Conservation (phyloP, 2,888 invertebrate species). For the Hyposoter dolosus region DNA sequence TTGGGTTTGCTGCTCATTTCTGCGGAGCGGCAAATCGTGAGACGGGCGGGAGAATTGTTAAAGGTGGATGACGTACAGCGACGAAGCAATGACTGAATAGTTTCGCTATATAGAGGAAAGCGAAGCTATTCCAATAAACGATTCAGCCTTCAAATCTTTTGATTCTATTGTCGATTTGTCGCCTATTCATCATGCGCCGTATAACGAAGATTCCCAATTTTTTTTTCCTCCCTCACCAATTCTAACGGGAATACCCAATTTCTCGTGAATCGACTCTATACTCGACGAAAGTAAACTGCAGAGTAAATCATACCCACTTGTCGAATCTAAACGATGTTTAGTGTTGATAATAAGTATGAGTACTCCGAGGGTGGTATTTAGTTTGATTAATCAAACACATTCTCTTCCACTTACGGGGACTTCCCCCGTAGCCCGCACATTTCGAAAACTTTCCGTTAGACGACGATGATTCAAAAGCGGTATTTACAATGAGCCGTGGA, state of each 20-base stretch:
- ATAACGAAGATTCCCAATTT: not conserved
- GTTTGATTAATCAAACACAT: constrained; percentile 9
- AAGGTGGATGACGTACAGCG: constrained; percentile 3
- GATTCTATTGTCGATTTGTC: constrained; percentile 5
- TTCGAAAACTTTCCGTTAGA: not conserved
- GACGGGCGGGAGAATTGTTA: constrained; percentile 42
- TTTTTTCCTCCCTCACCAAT: not conserved
- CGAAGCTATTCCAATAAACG: not conserved
- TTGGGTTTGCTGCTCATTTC: constrained; percentile 70
- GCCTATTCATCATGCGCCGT: not conserved
- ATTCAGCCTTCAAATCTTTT: not conserved
- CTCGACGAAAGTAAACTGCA: not conserved
- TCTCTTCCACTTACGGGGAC: not conserved
- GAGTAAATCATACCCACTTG: not conserved
- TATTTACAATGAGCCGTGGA: not conserved
- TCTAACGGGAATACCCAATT: not conserved
- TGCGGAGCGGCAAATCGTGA: constrained; percentile 51
- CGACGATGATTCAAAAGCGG: not conserved
- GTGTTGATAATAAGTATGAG: not conserved
- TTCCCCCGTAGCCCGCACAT: not conserved
- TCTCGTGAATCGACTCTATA: not conserved
- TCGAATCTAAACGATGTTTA: not conserved
- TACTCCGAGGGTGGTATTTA: not conserved
- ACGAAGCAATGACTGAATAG: not conserved
- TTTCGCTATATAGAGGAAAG: not conserved